Base-by-base conservation (phyloP, 2,888 invertebrate genomes). In the Trimorus sp. region DNA sequence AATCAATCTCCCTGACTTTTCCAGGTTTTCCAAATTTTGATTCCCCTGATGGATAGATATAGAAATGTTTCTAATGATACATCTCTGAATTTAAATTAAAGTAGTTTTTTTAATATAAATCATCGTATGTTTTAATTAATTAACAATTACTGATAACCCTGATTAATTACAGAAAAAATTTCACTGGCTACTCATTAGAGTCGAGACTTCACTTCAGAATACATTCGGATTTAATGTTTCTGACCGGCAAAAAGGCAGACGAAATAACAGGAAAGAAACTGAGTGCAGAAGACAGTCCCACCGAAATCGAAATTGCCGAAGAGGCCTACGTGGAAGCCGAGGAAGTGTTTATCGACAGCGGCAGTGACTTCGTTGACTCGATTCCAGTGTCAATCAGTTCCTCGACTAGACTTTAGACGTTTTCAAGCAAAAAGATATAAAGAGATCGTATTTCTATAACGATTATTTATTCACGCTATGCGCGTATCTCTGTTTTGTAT, bases 201-300 rank as follows among this genome's bases (percentile, higher is more conserved):
- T 97, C 98, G 0, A 93, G 98, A 49, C 93, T 98, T 15, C 98
- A 98, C 91, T 98, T 98, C 92, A 94, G 97, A 86, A 95, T 98
- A 84, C 98, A 98, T 90, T 95, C 97, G 0, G 95, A 95, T 59
- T 89, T 95, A 54, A 91, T 92, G 83, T 93, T 93, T 76, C 89
- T 93, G 58, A 93, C 92, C 84, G 89, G 85, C 12, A 89, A 89
- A 74, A 90, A 90, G 63, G 69, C 87, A 1, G 40, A 40, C 40
- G 40, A 26, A 26, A 26, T 26, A 26, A 26, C 26, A 26, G 26
- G 26, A 26, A 26, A 26, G 26, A 26, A 26, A 4, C 4, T 26
- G 26, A 26, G 26, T 26, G 26, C 4, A 26, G 26, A 26, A 26
- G 26, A 26, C 26, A 26, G 26, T 26, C 26, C 26, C 26, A 26